Evolutionary conservation across 2,113 vertebrate genomes (phyloP).

Genomic region (Pyrgilauda ruficollis): DNA sequence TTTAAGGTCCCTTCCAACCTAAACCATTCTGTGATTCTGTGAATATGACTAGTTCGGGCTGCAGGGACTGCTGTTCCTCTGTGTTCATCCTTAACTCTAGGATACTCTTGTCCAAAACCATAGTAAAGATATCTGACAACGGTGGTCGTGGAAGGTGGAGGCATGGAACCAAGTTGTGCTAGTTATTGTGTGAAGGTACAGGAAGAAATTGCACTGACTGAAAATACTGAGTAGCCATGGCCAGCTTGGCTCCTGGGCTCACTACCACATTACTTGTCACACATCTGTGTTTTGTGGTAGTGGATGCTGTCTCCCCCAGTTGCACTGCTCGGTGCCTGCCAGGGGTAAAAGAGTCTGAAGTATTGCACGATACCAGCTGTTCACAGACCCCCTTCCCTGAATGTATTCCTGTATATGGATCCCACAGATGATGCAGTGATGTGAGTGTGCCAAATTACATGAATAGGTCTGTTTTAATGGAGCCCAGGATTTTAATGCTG

Average conservation of each 20-base stretch:
- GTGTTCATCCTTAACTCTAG: background rate
- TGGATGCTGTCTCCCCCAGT: background rate
- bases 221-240: background rate
- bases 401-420: background rate
- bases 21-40: background rate
- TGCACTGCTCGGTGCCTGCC: background rate
- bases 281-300: background rate
- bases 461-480: background rate
- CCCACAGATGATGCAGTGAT: background rate
- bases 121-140: background rate
- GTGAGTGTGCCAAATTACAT: background rate
- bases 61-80: background rate
- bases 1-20: background rate
- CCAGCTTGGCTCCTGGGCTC: background rate
- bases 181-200: background rate
- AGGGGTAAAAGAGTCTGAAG: background rate
- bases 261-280: fast-evolving
- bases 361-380: background rate
- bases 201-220: background rate
- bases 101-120: background rate
- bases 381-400: background rate
- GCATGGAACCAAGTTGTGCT: background rate
- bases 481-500: background rate
- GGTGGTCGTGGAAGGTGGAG: background rate
- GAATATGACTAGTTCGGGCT: background rate